Percentiles rank a stretch among this genome's conserved stretches.
Evolutionary conservation across 2,113 vertebrate genomes (phyloP).

Genomic region (Eretmochelys imbricata): DNA sequence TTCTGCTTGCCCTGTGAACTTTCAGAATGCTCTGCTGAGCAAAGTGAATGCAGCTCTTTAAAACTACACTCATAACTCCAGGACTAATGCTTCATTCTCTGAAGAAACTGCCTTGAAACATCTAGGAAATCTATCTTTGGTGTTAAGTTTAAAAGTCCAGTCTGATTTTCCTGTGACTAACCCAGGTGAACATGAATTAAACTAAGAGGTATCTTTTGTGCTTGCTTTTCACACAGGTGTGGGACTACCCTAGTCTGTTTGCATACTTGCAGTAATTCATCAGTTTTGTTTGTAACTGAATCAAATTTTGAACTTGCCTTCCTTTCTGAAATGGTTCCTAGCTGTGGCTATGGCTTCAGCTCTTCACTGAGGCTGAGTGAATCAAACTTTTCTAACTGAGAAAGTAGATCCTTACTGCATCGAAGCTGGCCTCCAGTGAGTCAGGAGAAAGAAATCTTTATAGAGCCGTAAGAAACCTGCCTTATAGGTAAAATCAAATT

Average conservation of each 20-base stretch:
- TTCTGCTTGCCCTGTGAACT: neutral
- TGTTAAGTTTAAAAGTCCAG: neutral
- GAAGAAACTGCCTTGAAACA: conserved; percentile 15
- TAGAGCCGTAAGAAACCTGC: neutral
- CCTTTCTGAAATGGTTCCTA: neutral
- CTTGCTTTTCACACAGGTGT: neutral
- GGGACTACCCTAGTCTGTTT: neutral
- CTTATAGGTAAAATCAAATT: neutral
- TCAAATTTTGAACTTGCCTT: neutral
- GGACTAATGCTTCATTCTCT: neutral
- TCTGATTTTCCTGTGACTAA: neutral
- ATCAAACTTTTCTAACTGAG: neutral
- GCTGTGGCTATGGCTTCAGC: neutral
- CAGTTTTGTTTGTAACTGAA: neutral
- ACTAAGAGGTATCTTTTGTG: neutral
- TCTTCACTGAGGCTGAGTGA: neutral
- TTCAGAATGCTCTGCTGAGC: neutral
- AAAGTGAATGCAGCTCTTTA: neutral
- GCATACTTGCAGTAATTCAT: neutral
- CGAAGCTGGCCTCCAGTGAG: neutral
- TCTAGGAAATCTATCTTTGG: neutral
- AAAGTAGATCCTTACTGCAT: neutral
- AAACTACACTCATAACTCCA: neutral
- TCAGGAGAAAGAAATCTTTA: neutral
- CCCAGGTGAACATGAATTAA: neutral